Percentiles rank a stretch among this genome's conserved stretches.
Evolutionary conservation across 2,113 vertebrate species (phyloP).

Genomic region (Callocephalon fimbriatum): DNA sequence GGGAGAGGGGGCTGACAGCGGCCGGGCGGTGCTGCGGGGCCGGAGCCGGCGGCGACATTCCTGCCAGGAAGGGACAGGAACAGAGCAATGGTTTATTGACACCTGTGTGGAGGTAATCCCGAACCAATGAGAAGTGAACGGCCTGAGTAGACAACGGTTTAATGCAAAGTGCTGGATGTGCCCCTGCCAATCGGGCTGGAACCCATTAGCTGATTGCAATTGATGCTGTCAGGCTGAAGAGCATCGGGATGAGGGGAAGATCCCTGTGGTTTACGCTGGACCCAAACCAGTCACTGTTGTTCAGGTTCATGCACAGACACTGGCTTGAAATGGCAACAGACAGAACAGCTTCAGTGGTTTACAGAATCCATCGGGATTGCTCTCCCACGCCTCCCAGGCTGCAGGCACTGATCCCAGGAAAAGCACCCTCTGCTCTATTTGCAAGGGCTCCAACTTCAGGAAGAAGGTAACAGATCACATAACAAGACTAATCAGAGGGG

Average conservation of each 20-base stretch:
- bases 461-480: background rate
- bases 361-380: accelerated
- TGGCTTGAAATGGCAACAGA: background rate
- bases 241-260: background rate
- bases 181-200: background rate
- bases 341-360: background rate
- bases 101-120: accelerated
- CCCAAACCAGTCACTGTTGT: background rate
- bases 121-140: accelerated
- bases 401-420: background rate
- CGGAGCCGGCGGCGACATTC: slow-evolving; percentile 82
- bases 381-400: background rate
- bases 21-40: slow-evolving; percentile 84
- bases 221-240: background rate
- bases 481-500: background rate
- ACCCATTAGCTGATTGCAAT: background rate
- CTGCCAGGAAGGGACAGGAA: slow-evolving; percentile 39
- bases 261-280: background rate
- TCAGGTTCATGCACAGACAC: background rate
- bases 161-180: accelerated
- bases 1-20: slow-evolving; percentile 80
- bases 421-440: background rate
- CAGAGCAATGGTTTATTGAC: accelerated
- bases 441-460: background rate
- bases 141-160: accelerated